Evolutionary conservation across 2,888 invertebrate species (phyloP).

Genomic region (Arrhopalites spinosus): DNA sequence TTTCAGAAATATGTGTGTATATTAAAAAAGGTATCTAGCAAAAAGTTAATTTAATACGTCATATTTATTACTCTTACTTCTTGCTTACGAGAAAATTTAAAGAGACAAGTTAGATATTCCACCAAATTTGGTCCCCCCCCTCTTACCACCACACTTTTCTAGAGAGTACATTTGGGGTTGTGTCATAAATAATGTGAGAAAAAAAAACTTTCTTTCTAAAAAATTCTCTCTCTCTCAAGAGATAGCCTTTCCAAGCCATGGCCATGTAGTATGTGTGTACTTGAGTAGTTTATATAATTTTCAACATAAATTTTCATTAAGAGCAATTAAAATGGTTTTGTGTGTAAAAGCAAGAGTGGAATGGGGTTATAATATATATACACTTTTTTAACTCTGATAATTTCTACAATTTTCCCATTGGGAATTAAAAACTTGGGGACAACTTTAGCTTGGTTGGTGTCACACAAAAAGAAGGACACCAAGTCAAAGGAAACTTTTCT

Average conservation of each 20-base stretch:
- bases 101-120: slow-evolving; percentile 15
- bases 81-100: background rate
- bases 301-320: slow-evolving; percentile 29
- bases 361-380: background rate
- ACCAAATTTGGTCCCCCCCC: slow-evolving; percentile 13
- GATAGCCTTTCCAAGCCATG: no score
- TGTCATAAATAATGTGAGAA: no score
- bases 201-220: no score
- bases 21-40: no score
- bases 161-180: no score
- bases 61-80: slow-evolving; percentile 10
- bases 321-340: slow-evolving; percentile 17
- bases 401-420: background rate
- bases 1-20: background rate
- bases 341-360: slow-evolving; percentile 1
- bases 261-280: no score
- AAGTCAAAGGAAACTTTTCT: background rate
- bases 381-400: background rate
- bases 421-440: background rate
- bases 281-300: background rate
- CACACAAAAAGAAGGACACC: background rate
- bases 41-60: slow-evolving; percentile 27
- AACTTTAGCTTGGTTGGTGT: no score
- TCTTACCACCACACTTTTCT: no score
- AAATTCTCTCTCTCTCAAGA: no score